Evolutionary conservation across 1,140 invertebrate genomes (phyloP).

Genomic region (Maconellicoccus hirsutus): DNA sequence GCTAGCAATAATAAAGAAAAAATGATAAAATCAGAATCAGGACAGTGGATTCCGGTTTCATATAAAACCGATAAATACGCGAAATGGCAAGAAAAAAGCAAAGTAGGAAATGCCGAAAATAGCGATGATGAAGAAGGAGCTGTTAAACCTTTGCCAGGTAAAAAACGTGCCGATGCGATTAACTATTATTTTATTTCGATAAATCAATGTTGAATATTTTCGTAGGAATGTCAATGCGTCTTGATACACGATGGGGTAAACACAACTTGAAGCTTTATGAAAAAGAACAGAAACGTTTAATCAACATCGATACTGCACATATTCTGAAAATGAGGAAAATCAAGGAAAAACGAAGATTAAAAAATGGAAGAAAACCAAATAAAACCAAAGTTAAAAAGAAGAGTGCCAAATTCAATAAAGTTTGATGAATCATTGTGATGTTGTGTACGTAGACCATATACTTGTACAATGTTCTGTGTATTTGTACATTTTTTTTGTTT

Average conservation of each 20-base stretch:
- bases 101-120: constrained; percentile 46
- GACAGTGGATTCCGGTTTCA: constrained; percentile 81
- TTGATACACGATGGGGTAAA: constrained; percentile 30
- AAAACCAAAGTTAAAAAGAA: constrained; percentile 26
- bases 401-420: constrained; percentile 26
- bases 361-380: constrained; percentile 29
- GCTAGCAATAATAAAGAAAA: constrained; percentile 34
- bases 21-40: constrained; percentile 83
- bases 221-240: constrained; percentile 20
- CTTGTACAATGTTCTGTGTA: too few relatives aligned
- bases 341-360: constrained; percentile 28
- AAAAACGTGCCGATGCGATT: constrained; percentile 6
- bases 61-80: constrained; percentile 85
- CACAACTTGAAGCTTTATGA: constrained; percentile 30
- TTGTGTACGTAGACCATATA: too few relatives aligned
- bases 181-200: background rate
- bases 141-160: constrained; percentile 25
- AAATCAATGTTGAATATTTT: background rate
- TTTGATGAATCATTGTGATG: too few relatives aligned
- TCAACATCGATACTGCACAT: constrained; percentile 28
- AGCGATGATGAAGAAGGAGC: constrained; percentile 40
- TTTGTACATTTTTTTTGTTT: too few relatives aligned
- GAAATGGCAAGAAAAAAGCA: constrained; percentile 74
- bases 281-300: constrained; percentile 26
- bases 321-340: constrained; percentile 31